Conservation (phyloP, 1,140 invertebrate genomes). For the Drosophila tani region DNA sequence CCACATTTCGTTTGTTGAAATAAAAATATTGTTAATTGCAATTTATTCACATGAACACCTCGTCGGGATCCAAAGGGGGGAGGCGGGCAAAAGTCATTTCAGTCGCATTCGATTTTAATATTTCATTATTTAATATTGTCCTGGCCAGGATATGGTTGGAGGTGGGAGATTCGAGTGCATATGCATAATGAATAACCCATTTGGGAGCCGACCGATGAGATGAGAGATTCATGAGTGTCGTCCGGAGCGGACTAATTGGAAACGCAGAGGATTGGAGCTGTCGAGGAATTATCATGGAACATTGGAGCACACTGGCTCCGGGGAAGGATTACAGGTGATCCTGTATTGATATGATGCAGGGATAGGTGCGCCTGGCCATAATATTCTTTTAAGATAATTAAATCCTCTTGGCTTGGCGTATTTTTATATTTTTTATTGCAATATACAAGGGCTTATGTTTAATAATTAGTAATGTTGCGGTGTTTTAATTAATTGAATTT, state of each 20-base stretch:
- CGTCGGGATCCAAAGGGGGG: slow-evolving; percentile 10
- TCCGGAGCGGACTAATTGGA: slow-evolving; percentile 9
- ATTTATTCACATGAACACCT: slow-evolving; percentile 84
- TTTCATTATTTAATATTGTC: slow-evolving; percentile 77
- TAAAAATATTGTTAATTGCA: slow-evolving; percentile 85
- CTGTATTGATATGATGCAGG: background rate
- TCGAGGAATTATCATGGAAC: slow-evolving; percentile 14
- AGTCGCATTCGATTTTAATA: slow-evolving; percentile 78
- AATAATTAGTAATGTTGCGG: background rate
- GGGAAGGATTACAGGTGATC: slow-evolving; percentile 24
- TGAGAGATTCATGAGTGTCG: slow-evolving; percentile 36
- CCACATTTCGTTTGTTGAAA: slow-evolving; percentile 77
- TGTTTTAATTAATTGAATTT: background rate
- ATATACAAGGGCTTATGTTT: background rate
- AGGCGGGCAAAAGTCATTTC: slow-evolving; percentile 26
- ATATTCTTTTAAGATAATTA: slow-evolving; percentile 19
- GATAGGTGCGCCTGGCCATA: background rate
- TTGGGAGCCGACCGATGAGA: slow-evolving; percentile 7
- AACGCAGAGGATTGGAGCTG: slow-evolving; percentile 18
- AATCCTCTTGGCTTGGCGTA: background rate
- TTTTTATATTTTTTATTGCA: background rate
- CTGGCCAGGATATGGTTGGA: background rate
- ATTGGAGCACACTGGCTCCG: background rate
- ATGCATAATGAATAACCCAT: slow-evolving; percentile 77
- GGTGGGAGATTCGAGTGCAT: slow-evolving; percentile 33